Base-by-base conservation (phyloP, 1,140 invertebrate species). In the Neodiprion fabricii region DNA sequence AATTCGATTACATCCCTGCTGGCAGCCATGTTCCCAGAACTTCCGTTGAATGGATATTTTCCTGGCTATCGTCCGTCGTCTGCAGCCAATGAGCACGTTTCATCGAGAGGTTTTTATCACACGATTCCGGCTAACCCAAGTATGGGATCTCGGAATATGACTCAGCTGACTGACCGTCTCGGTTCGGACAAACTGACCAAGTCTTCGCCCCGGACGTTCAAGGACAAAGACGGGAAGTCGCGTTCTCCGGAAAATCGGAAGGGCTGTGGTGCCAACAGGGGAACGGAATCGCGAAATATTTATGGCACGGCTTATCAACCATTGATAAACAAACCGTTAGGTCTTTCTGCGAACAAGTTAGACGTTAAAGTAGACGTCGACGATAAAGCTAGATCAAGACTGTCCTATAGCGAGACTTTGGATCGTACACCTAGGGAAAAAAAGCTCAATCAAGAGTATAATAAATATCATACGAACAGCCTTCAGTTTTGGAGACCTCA, bases 21-120 rank as follows among this genome's bases (percentile, higher is more conserved):
- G 1, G 85, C 84, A 1, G 86, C 84, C 1, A 88, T 89, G 83
- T 88, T 89, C 48, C 85, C 87, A 0, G 87, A 88, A 65, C 67
- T 85, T 23, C 83, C 87, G 8, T 75, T 84, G 2, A 83, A 74
- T 3, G 84, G 80, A n/a, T 82, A 85, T 7, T 71, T 86, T n/a
- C 85, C 85, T 0, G 86, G 86, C 3, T 89, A 87, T 61, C 76
- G 83, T 50, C 80, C 85, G 0, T 71, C 82, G 7, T 68, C 72
- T 8, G 83, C 82, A n/a, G 73, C 79, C 8, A 76, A 76, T 72
- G 83, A 82, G 9, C 81, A 83, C 12, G 83, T 61, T 17, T 61
- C 53, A 9, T 61, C 53, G 5, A 12, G 53, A 61, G 53, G 11
- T 17, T 61, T 61, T 12, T 61, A 79, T 8, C 76, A 85, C 5